phyloP scores from a whole-genome alignment of 2,113 vertebrate genomes.

The Lepus europaeus region DNA sequence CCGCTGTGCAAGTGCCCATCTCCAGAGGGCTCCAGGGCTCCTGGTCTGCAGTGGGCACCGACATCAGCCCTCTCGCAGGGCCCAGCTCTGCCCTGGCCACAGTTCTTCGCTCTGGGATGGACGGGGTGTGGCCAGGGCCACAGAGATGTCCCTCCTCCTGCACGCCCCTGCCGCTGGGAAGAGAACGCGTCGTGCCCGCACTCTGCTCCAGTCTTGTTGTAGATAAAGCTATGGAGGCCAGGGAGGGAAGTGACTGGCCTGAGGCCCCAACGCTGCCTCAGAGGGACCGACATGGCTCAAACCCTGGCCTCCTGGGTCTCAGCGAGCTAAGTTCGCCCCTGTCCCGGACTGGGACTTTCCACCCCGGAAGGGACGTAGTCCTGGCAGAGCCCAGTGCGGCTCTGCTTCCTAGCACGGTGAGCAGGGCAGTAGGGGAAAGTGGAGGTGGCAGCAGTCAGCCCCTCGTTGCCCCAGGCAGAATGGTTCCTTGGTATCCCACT shows the following conservation, averaged over 20 bases:
- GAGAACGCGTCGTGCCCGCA: background rate
- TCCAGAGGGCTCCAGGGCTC: background rate
- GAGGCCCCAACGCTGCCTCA: constrained; percentile 14
- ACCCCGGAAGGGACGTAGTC: background rate
- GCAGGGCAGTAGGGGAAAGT: background rate
- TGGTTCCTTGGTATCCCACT: background rate
- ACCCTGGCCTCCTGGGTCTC: background rate
- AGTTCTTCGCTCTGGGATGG: background rate
- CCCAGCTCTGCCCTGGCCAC: background rate
- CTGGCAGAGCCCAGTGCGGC: background rate
- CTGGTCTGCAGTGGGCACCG: fast-evolving
- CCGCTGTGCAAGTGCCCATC: too few relatives aligned
- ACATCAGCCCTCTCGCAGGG: fast-evolving
- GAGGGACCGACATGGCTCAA: background rate
- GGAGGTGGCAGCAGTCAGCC: too few relatives aligned
- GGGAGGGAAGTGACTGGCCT: background rate
- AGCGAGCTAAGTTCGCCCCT: background rate
- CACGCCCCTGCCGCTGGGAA: background rate
- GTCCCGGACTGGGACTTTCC: background rate
- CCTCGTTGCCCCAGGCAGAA: background rate
- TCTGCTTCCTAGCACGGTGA: background rate
- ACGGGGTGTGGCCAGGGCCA: too few relatives aligned
- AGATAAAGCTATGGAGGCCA: background rate
- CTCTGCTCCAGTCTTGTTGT: background rate
- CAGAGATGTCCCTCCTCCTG: background rate